Evolutionary conservation across 2,797 vertebrate species (phyloP).

Genomic region (Streptopelia turtur): DNA sequence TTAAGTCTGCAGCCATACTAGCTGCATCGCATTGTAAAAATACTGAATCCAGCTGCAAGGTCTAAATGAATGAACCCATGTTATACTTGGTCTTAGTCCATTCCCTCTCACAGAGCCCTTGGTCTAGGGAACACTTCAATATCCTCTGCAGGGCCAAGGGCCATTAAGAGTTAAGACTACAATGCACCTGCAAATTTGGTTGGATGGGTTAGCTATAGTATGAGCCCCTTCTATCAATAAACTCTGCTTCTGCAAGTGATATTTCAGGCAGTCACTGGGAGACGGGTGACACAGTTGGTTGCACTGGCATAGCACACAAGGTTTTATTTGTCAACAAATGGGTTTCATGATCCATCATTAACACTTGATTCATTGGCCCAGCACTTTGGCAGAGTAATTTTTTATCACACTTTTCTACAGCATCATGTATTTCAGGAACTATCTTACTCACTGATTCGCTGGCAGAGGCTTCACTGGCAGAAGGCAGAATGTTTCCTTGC

Average conservation of each 20-base stretch:
- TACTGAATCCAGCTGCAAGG: not conserved
- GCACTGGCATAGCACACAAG: constrained; percentile 53
- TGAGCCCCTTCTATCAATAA: constrained; percentile 37
- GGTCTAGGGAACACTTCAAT: not conserved
- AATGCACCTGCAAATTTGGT: constrained; percentile 40
- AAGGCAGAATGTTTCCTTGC: constrained; percentile 10
- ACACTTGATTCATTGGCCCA: constrained; percentile 72
- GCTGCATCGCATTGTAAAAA: not conserved
- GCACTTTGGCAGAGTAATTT: constrained; percentile 33
- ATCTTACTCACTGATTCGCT: constrained; percentile 5
- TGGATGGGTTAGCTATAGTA: not conserved
- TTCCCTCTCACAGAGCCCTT: not conserved
- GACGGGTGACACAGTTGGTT: constrained; percentile 57
- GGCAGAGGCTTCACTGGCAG: constrained; percentile 44
- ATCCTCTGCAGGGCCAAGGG: not conserved
- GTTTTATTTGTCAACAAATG: constrained; percentile 78
- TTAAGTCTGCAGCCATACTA: not conserved
- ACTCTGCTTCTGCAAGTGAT: constrained; percentile 22
- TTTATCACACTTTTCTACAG: constrained; percentile 30
- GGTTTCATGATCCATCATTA: constrained; percentile 73
- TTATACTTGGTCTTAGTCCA: not conserved
- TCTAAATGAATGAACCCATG: not conserved
- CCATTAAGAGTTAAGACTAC: not conserved
- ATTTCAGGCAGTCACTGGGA: constrained; percentile 51
- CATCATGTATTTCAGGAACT: constrained; percentile 55